phyloP scores from a whole-genome alignment of 2,888 invertebrate species.

The Dendrolimus houi region DNA sequence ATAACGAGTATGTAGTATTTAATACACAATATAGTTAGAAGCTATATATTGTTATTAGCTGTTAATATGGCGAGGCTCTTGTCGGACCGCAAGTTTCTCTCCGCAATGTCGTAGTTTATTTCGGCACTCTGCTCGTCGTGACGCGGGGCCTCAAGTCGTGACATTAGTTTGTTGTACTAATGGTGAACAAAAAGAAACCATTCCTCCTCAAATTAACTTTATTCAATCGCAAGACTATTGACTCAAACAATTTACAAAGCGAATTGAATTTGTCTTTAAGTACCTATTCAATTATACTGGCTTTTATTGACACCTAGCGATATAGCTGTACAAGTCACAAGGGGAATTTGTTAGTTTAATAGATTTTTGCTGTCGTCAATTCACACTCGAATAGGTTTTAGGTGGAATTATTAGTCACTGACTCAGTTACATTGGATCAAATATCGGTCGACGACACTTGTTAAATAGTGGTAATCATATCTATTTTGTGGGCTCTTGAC shows the following conservation, averaged over 20 bases:
- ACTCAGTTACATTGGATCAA: slow-evolving; percentile 4
- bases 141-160: slow-evolving; percentile 54
- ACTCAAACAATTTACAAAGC: slow-evolving; percentile 58
- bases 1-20: too few species aligned
- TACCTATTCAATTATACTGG: slow-evolving; percentile 38
- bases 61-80: slow-evolving; percentile 2
- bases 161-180: slow-evolving; percentile 65
- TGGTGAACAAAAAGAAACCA: slow-evolving; percentile 60
- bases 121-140: slow-evolving; percentile 16
- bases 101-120: too few species aligned
- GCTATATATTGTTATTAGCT: not conserved
- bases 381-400: not conserved
- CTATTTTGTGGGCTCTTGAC: slow-evolving; percentile 17
- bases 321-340: not conserved
- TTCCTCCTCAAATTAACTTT: slow-evolving; percentile 48
- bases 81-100: too few species aligned
- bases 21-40: too few species aligned
- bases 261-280: slow-evolving; percentile 45
- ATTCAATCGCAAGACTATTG: slow-evolving; percentile 48
- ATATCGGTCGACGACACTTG: slow-evolving; percentile 1
- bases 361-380: slow-evolving; percentile 21
- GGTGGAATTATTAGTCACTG: slow-evolving; percentile 2
- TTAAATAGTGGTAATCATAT: slow-evolving; percentile 7
- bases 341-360: slow-evolving; percentile 7
- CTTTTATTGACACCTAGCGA: slow-evolving; percentile 29